Evolutionary conservation across 2,888 invertebrate species (phyloP).

Genomic region (Celastrina argiolus): DNA sequence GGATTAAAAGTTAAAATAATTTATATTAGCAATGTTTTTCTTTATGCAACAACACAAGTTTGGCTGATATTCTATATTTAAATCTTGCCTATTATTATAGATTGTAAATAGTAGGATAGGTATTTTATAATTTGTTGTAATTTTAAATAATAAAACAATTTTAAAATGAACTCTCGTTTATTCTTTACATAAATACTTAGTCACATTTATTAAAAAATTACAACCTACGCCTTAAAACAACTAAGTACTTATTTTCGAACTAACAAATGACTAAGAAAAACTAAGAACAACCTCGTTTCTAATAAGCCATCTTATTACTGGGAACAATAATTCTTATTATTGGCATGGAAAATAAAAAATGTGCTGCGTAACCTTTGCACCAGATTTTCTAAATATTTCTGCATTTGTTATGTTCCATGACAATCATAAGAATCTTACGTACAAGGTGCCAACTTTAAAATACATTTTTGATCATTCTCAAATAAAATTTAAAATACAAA

Average conservation of each 20-base stretch:
- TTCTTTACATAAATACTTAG: constrained; percentile 72
- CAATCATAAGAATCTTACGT: background rate
- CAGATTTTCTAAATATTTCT: background rate
- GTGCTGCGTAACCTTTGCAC: background rate
- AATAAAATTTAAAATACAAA: constrained; percentile 2
- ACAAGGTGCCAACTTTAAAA: constrained; percentile 9
- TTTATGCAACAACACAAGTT: background rate
- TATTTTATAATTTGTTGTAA: constrained; percentile 34
- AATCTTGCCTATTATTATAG: constrained; percentile 1
- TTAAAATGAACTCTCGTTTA: constrained; percentile 64
- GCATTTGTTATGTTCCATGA: background rate
- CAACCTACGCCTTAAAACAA: constrained; percentile 50
- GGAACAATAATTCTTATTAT: constrained; percentile 2
- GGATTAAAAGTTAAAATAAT: background rate
- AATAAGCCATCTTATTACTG: constrained; percentile 8
- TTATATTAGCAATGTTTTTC: background rate
- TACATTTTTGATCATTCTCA: background rate
- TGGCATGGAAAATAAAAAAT: background rate
- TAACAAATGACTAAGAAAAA: constrained; percentile 58
- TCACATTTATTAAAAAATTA: constrained; percentile 44
- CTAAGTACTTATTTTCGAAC: constrained; percentile 55
- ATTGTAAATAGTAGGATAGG: constrained; percentile 18
- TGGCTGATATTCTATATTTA: background rate
- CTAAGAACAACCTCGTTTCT: constrained; percentile 1
- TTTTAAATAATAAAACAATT: constrained; percentile 42